phyloP scores from a whole-genome alignment of 2,113 vertebrate genomes.

The Tenrec ecaudatus region DNA sequence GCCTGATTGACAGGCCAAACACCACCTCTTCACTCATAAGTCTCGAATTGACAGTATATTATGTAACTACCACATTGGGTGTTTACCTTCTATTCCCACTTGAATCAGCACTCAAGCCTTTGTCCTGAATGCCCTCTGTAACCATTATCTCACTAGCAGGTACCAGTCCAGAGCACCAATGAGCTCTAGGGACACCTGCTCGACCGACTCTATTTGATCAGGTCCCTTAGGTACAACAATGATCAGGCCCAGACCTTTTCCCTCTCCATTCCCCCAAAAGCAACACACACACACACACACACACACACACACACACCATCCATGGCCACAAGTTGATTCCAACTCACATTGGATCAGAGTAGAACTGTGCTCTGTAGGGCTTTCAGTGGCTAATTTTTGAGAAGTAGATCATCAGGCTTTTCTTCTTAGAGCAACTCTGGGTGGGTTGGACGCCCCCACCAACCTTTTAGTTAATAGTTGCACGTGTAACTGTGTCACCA shows the following conservation, averaged over 20 bases:
- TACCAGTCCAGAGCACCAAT: not conserved
- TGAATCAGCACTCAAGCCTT: not conserved
- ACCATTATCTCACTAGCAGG: not conserved
- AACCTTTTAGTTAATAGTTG: not conserved
- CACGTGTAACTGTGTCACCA: not conserved
- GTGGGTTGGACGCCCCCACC: not conserved
- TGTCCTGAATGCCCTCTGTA: not conserved
- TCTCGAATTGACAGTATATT: too few relatives aligned
- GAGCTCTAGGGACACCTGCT: not conserved
- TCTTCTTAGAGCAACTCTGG: not conserved
- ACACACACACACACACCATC: not conserved
- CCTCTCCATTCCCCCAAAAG: not conserved
- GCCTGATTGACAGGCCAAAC: too few relatives aligned
- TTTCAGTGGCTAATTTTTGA: not conserved
- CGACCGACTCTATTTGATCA: not conserved
- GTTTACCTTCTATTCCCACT: not conserved
- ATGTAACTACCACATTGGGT: too few relatives aligned
- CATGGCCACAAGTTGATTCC: not conserved
- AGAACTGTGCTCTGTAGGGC: not conserved
- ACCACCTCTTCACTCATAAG: too few relatives aligned
- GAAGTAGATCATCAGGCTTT: not conserved
- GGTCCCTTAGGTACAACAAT: not conserved
- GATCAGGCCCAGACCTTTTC: not conserved
- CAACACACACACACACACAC: not conserved
- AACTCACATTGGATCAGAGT: not conserved